Evolutionary conservation across 1,140 invertebrate species (phyloP).

Genomic region (Pteromalus puparum): DNA sequence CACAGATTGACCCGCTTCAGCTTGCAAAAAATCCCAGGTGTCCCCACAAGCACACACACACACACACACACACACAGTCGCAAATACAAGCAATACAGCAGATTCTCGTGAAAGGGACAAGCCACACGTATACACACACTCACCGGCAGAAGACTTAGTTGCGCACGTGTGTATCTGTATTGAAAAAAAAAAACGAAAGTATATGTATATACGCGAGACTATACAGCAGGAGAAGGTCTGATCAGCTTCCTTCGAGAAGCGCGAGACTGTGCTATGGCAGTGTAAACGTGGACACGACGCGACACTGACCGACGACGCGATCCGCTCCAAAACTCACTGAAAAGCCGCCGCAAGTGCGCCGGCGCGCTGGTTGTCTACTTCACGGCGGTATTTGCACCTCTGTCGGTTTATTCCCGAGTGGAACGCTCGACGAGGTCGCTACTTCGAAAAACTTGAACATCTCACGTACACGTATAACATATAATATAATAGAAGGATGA

Average conservation of each 20-base stretch:
- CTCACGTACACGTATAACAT: not conserved
- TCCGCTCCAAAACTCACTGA: not conserved
- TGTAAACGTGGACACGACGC: slow-evolving; percentile 12
- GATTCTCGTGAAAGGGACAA: not conserved
- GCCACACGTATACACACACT: not conserved
- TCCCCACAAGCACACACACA: not conserved
- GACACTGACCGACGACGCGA: not conserved
- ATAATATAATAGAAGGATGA: not conserved
- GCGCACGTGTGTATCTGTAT: too few relatives aligned
- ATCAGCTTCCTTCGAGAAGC: not conserved
- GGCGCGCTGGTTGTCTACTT: slow-evolving; percentile 10
- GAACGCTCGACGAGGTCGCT: not conserved
- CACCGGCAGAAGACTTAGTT: not conserved
- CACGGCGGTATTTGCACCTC: not conserved
- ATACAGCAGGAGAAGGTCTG: not conserved
- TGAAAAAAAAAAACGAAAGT: too few relatives aligned
- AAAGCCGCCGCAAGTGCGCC: not conserved
- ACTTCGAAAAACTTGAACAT: not conserved
- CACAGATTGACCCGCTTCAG: slow-evolving; percentile 15
- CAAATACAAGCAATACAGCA: not conserved
- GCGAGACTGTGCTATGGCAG: not conserved
- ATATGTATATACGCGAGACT: too few relatives aligned
- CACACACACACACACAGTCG: too few relatives aligned
- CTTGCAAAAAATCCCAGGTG: not conserved
- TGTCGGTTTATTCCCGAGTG: not conserved